Base-by-base conservation (phyloP, 2,113 vertebrate species). In the Hymenochirus boettgeri region DNA sequence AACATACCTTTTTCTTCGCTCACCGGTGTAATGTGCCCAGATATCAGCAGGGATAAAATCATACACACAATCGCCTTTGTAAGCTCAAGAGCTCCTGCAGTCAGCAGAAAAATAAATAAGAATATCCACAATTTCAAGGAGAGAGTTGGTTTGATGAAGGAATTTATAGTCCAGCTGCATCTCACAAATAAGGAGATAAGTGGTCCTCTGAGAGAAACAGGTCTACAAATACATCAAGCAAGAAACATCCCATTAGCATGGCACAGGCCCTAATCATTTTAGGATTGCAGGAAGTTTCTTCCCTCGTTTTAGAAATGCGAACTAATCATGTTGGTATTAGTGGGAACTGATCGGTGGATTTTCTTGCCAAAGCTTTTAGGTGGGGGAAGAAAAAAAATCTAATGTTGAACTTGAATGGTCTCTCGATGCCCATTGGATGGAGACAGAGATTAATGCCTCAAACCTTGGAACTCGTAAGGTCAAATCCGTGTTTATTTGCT, bases 271-370 rank as follows among this genome's bases (percentile, higher is more conserved):
- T 35, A 48, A 50, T 57, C 47, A 35, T 50, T 37, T 10, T 50
- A n/a, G 47, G 47, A 37, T 22, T 45, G 50, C 29, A 11, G 52
- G 39, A 57, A 24, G 42, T n/a, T n/a, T n/a, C 21, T 45, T 19
- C 15, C n/a, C 45, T 31, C 8, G 26, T 8, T 26, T 25, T 31
- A 19, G 58, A 58, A 58, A 19, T 51, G 29, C 29, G 8, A 50
- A 23, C 55, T 66, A 66, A 66, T 58, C 45, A 51, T 66, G 45
- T 57, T 51, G 46, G 46, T 66, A 51, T 66, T 25, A 58, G 46
- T 25, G 31, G n/a, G n/a, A n/a, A n/a, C n/a, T n/a, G n/a, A 46
- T 39, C 18, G 19, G 13, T 26, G 56, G 18, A 12, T 52, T 42
- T 57, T 45, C 10, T 21, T 35, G 54, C 50, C 63, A 26, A 19